These are phyloP conservation scores for Alouatta palliata DNA, from an alignment of 2,113 vertebrate genomes.

Conservation along the genomic window DNA sequence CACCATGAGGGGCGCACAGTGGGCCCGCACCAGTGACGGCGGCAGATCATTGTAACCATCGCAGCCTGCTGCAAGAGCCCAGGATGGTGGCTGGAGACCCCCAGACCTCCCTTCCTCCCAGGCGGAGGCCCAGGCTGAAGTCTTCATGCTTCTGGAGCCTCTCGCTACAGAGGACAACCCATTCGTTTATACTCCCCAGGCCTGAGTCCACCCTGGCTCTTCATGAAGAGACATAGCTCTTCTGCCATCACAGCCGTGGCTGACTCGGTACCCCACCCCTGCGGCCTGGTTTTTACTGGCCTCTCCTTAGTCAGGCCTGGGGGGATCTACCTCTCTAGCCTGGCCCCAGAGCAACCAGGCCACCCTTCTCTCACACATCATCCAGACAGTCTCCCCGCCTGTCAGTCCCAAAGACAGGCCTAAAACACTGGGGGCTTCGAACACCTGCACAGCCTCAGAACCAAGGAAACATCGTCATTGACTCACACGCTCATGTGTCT, in stretches of 20 bases:
- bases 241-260: background rate
- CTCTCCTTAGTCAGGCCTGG: background rate
- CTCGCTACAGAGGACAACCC: background rate
- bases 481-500: background rate
- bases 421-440: background rate
- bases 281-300: background rate
- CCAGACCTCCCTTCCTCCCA: background rate
- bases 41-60: background rate
- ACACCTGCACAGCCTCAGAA: background rate
- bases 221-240: background rate
- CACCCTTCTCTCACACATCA: no score
- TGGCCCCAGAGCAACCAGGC: background rate
- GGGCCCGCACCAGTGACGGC: fast-evolving
- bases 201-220: background rate
- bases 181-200: background rate
- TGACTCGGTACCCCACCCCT: background rate
- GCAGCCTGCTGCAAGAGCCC: background rate
- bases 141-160: background rate
- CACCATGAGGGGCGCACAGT: fast-evolving
- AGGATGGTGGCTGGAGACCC: background rate
- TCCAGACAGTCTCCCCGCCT: background rate
- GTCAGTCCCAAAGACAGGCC: background rate
- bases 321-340: background rate
- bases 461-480: background rate
- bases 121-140: background rate